Base-by-base conservation (phyloP, 1,140 invertebrate genomes). In the Stenopsyche tienmushanensis region DNA sequence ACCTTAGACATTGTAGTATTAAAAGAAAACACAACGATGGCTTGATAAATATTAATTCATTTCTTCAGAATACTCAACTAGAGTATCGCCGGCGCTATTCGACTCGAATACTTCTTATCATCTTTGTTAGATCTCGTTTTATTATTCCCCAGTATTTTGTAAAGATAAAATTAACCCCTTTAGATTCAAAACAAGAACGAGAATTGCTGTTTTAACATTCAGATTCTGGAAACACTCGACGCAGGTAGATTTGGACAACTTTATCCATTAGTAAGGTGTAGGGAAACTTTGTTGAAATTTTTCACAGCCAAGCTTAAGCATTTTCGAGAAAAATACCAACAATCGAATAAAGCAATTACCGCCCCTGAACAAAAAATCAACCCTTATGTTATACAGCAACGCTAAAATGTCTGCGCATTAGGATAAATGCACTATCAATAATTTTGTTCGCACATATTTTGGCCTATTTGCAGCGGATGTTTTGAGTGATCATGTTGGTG, bases 171-270 rank as follows among this genome's bases (percentile, higher is more conserved):
- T 57, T 39, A 34, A 57, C 53, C 53, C 13, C 25, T 54, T 57
- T 41, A 21, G 25, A 42, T 41, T 57, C 53, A 25, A 57, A 9
- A 41, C 21, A 10, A 57, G 26, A 7, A 20, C 34, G 53, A 15
- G 25, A 57, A 57, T 57, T 41, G 53, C 53, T 21, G 25, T 57
- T 57, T 57, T 57, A 57, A 57, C 53, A 57, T 57, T 57, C 25
- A 57, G 25, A 39, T 57, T 57, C 53, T 26, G 34, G 2, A 57
- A 57, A 57, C 26, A 25, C 29, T 57, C 53, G 15, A 13, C 15
- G 2, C 13, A 57, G 29, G 53, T 57, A 57, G 25, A 57, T 18
- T 15, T 24, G 53, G 34, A 2, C 18, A 57, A 57, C 53, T 57
- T 57, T 57, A 25, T 57, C 29, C 53, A 57, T 39, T 57, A 39